A percentile compares a stretch with the other conserved stretches of the same genome.
These are phyloP conservation scores for Hozukius guyotensis DNA, from an alignment of 2,797 vertebrate genomes.

Conservation along the genomic window DNA sequence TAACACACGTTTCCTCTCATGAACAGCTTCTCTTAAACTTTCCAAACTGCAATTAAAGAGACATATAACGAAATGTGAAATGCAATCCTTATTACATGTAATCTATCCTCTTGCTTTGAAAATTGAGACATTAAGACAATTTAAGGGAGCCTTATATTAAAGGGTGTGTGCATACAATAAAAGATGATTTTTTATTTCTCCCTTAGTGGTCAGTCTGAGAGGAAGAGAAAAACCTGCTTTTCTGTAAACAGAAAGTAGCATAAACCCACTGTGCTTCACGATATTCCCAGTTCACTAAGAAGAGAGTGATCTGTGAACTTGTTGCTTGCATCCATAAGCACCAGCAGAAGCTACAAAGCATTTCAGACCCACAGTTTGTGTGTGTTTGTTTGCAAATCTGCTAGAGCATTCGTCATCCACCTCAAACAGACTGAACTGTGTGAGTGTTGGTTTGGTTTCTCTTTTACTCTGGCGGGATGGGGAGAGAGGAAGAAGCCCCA, in stretches of 20 bases:
- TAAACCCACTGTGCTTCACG: not conserved
- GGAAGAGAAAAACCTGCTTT: not conserved
- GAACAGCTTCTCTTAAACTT: not conserved
- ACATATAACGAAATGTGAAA: not conserved
- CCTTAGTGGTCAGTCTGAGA: not conserved
- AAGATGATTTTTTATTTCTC: not conserved
- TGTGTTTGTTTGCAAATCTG: not conserved
- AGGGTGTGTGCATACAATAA: not conserved
- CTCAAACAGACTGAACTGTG: not conserved
- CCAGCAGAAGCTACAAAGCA: conserved; percentile 1
- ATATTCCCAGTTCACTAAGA: conserved; percentile 1
- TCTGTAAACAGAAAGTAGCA: not conserved
- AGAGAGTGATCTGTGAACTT: conserved; percentile 49
- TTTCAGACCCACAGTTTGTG: not conserved
- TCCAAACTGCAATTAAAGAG: not conserved
- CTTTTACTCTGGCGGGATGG: not conserved
- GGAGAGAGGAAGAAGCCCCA: conserved; percentile 57
- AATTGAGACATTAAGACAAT: not conserved
- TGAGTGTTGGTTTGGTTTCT: conserved; percentile 28
- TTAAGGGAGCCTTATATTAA: not conserved
- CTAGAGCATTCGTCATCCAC: not conserved
- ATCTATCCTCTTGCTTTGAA: not conserved
- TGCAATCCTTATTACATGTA: not conserved
- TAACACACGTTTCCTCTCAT: not conserved
- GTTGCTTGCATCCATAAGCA: conserved; percentile 55